A percentile compares a stretch with the other conserved stretches of the same genome.
phyloP scores from a whole-genome alignment of 2,113 vertebrate genomes.

The Neogobius melanostomus region DNA sequence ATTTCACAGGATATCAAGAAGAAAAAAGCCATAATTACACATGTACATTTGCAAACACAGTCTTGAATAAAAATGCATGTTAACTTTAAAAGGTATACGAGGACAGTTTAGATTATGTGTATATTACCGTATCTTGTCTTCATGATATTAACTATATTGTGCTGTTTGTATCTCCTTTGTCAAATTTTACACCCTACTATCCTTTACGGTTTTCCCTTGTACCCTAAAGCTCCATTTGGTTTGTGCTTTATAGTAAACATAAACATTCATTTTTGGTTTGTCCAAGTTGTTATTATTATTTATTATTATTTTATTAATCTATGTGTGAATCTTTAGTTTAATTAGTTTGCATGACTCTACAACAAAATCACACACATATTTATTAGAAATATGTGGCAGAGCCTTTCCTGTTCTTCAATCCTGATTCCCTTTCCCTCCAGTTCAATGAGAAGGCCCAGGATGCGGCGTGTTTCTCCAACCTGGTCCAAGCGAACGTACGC shows the following conservation, averaged over 20 bases:
- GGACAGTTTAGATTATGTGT: too few species aligned
- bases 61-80: too few species aligned
- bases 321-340: background rate
- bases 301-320: background rate
- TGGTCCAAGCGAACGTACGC: conserved; percentile 97
- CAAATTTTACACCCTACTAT: conserved; percentile 47
- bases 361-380: conserved; percentile 64
- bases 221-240: conserved; percentile 66
- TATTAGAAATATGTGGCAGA: conserved; percentile 67
- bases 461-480: conserved; percentile 90
- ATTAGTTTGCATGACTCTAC: conserved; percentile 36
- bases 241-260: conserved; percentile 56
- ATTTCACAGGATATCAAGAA: too few species aligned
- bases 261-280: conserved; percentile 18
- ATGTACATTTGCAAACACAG: too few species aligned
- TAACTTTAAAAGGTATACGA: too few species aligned
- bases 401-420: conserved; percentile 63
- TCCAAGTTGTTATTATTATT: background rate
- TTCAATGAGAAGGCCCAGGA: conserved; percentile 88
- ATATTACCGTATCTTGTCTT: conserved; percentile 2
- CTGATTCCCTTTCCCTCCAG: conserved; percentile 74
- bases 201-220: conserved; percentile 56
- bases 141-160: conserved; percentile 40
- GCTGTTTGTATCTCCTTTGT: conserved; percentile 22
- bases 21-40: too few species aligned